phyloP scores from a whole-genome alignment of 2,113 vertebrate genomes.

The Petrocephalus zakoni region DNA sequence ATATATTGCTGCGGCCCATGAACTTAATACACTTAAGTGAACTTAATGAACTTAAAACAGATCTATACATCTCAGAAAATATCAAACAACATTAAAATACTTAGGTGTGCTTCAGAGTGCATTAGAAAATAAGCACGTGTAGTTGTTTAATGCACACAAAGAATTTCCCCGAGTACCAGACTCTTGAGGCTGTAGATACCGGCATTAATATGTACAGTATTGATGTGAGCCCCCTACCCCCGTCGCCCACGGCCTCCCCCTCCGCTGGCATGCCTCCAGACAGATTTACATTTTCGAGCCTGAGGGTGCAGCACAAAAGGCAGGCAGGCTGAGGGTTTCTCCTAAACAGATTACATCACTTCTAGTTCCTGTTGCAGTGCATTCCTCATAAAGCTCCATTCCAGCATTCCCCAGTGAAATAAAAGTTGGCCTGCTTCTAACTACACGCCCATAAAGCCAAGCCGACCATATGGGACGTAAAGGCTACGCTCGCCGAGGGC shows the following conservation, averaged over 20 bases:
- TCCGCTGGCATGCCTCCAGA: conserved; percentile 53
- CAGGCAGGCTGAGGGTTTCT: conserved; percentile 31
- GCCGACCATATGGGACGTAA: not conserved
- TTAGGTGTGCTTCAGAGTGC: not conserved
- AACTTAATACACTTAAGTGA: not conserved
- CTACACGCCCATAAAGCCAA: not conserved
- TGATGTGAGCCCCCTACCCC: not conserved
- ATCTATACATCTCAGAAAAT: not conserved
- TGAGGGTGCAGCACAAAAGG: conserved; percentile 50
- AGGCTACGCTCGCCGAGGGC: not conserved
- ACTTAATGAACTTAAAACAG: not conserved
- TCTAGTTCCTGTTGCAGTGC: not conserved
- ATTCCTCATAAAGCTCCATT: not conserved
- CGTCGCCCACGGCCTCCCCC: conserved; percentile 27
- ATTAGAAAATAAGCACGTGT: not conserved
- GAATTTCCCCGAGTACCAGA: not conserved
- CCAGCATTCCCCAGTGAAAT: not conserved
- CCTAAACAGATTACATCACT: conserved; percentile 16
- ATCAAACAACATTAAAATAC: not conserved
- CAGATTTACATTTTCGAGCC: conserved; percentile 65
- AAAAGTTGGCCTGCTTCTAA: not conserved
- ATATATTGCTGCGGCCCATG: not conserved
- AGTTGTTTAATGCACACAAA: not conserved
- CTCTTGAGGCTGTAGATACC: not conserved
- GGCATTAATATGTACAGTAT: not conserved